These are phyloP conservation scores for Eristalis pertinax DNA, from an alignment of 2,888 invertebrate species.

Conservation along the genomic window DNA sequence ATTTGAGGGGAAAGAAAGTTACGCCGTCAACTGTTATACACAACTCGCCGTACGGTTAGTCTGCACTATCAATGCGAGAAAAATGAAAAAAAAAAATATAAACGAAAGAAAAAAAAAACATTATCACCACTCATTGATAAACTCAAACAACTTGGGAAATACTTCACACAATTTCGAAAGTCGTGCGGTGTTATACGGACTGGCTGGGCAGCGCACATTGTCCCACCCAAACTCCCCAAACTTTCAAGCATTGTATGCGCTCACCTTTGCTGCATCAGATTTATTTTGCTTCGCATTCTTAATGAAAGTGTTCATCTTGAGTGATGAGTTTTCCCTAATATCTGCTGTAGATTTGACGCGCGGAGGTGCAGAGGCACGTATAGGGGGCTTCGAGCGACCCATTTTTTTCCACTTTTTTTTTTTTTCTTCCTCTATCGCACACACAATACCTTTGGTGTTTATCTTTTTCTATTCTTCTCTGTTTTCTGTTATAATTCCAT, in stretches of 20 bases:
- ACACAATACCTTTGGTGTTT: constrained; percentile 37
- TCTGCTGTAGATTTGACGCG: constrained; percentile 7
- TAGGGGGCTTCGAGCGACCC: constrained; percentile 53
- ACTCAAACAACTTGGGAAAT: not conserved
- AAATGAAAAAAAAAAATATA: too few relatives aligned
- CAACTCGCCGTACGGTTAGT: constrained; percentile 29
- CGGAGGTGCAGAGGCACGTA: constrained; percentile 7
- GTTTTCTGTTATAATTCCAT: constrained; percentile 67
- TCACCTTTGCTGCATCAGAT: constrained; percentile 44
- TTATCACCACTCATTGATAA: not conserved
- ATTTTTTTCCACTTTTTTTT: constrained; percentile 38
- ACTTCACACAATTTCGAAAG: constrained; percentile 6
- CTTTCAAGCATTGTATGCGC: constrained; percentile 9
- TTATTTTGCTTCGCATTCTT: not conserved
- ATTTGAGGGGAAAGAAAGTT: constrained; percentile 61
- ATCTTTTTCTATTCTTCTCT: constrained; percentile 54
- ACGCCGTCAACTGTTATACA: constrained; percentile 65
- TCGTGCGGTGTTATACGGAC: constrained; percentile 9
- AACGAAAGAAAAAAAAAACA: constrained; percentile 19
- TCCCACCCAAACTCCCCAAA: not conserved
- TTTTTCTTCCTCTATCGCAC: not conserved
- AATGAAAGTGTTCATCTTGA: constrained; percentile 28
- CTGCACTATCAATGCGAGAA: constrained; percentile 3
- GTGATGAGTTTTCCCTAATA: constrained; percentile 36
- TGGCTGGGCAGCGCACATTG: not conserved